Base-by-base conservation (phyloP, 2,113 vertebrate genomes). In the Engystomops pustulosus region DNA sequence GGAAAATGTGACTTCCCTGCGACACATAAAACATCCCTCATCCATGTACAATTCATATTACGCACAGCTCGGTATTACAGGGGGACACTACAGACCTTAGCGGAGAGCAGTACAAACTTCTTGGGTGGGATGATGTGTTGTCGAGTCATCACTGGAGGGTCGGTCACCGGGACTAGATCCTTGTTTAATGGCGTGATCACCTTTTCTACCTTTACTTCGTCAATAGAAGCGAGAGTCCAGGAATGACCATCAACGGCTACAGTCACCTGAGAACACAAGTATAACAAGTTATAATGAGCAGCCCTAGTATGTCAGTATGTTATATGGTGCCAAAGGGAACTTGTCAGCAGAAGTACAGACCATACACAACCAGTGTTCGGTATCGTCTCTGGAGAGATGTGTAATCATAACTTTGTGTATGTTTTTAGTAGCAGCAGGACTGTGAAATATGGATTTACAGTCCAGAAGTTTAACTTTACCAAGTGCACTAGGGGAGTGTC, bases 1-100 rank as follows among this genome's bases (percentile, higher is more conserved):
- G 95, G 89, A 99, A 99, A 89, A 99, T 96, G 85, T 98, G 95
- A 87, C 98, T 98, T 49, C 98, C 98, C 98, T 99, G 68, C 44
- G 74, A 85, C 5, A 10, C 45, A 38, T 85, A 58, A 84, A 1
- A 0, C 15, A 6, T 51, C 53, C 62, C 71, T 6, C 23, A 80
- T 6, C 86, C 87, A 44, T 20, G 17, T 15, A 25, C 1, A 53
- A 83, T 1, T 49, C 82, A 83, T 10, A 30, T 58, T 67, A 76
- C 3, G 1, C 18, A 18, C 27, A 55, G 20, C 4, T 79, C 2
- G 23, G 30, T 69, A 17, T 1, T 10, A 36, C 14, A 34, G 1
- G 32, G n/a, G n/a, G n/a, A n/a, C n/a, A n/a, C 36, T 4, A 25
- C 88, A 69, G 49, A 98, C 98, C 94, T 99, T 97, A 76, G 98